These are phyloP conservation scores for Salvelinus fontinalis DNA, from an alignment of 2,113 vertebrate genomes.

Conservation along the genomic window DNA sequence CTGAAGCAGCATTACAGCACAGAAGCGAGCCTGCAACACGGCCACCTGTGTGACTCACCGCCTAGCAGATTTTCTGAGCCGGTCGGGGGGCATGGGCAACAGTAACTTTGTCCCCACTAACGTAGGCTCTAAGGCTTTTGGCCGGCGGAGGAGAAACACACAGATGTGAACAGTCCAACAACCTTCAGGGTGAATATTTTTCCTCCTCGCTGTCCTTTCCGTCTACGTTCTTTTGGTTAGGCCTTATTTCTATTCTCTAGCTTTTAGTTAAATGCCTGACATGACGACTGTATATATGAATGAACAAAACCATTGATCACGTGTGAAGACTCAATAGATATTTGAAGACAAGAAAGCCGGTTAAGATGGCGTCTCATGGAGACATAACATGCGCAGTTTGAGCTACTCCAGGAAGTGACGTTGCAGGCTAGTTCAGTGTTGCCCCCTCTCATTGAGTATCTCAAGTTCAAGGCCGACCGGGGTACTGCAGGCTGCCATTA, in stretches of 20 bases:
- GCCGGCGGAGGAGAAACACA: slow-evolving; percentile 84
- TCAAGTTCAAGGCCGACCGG: too few species aligned
- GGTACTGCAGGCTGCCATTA: too few species aligned
- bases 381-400: too few species aligned
- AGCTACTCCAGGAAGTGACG: too few species aligned
- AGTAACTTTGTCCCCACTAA: slow-evolving; percentile 88
- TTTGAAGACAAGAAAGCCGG: too few species aligned
- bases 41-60: slow-evolving; percentile 94
- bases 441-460: too few species aligned
- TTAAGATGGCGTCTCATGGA: too few species aligned
- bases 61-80: slow-evolving; percentile 90
- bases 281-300: too few species aligned
- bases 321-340: too few species aligned
- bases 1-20: slow-evolving; percentile 81
- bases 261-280: too few species aligned
- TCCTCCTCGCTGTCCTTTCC: neutral
- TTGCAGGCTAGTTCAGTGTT: too few species aligned
- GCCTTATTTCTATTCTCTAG: neutral
- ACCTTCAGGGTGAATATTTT: slow-evolving; percentile 63
- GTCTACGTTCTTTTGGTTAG: neutral
- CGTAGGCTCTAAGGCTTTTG: slow-evolving; percentile 87
- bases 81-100: slow-evolving; percentile 87
- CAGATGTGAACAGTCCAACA: slow-evolving; percentile 65
- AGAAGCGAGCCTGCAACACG: slow-evolving; percentile 94
- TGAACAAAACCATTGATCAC: too few species aligned